Evolutionary conservation across 2,888 invertebrate genomes (phyloP).

Genomic region (Synanthedon tipuliformis): DNA sequence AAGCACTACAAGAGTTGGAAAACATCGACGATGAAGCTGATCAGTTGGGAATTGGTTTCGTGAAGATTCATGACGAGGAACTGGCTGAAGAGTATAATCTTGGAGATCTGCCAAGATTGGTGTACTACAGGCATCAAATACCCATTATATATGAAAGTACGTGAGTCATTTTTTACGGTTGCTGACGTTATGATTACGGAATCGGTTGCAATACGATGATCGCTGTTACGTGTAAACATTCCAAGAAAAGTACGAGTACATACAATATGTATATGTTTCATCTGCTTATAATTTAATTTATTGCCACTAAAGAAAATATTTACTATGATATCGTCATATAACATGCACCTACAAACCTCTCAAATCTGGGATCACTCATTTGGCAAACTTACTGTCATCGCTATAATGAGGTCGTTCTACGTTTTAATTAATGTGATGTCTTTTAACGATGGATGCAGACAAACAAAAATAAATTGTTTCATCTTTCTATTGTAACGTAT

Average conservation of each 20-base stretch:
- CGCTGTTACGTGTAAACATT: slow-evolving; percentile 11
- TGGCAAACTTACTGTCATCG: not conserved
- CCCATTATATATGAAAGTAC: slow-evolving; percentile 94
- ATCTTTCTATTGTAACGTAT: too few relatives aligned
- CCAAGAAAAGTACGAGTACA: not conserved
- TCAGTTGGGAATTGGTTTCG: slow-evolving; percentile 93
- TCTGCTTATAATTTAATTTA: not conserved
- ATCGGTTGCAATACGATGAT: slow-evolving; percentile 11
- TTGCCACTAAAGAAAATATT: too few relatives aligned
- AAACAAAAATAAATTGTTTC: not conserved
- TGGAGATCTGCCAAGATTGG: slow-evolving; percentile 86
- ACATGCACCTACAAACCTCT: not conserved
- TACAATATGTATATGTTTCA: not conserved
- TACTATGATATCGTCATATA: too few relatives aligned
- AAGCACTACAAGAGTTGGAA: slow-evolving; percentile 90
- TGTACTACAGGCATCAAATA: slow-evolving; percentile 94
- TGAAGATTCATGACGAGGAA: slow-evolving; percentile 92
- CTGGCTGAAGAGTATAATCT: slow-evolving; percentile 93
- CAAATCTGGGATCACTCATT: not conserved
- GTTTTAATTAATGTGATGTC: not conserved
- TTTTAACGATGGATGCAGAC: not conserved
- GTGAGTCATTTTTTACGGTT: slow-evolving; percentile 40
- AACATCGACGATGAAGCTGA: slow-evolving; percentile 96
- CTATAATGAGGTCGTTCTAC: not conserved
- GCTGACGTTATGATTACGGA: slow-evolving; percentile 32